Evolutionary conservation across 2,113 vertebrate species (phyloP).

Genomic region (Grallaria varia): DNA sequence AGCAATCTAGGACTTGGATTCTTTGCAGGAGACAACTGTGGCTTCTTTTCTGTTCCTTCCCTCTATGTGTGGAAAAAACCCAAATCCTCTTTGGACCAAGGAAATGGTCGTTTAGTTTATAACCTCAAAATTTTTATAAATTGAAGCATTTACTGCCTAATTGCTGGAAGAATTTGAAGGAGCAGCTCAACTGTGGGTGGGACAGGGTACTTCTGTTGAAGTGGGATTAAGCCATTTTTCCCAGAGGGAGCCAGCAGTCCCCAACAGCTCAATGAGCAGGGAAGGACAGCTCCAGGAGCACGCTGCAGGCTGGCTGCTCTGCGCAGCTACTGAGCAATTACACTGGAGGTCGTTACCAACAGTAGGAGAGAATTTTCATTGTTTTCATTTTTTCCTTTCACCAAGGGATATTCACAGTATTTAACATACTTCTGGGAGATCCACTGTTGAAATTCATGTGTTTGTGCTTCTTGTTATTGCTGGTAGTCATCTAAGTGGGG

Average conservation of each 20-base stretch:
- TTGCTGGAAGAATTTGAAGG: not conserved
- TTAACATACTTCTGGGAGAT: not conserved
- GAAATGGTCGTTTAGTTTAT: not conserved
- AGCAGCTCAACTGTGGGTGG: not conserved
- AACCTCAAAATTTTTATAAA: not conserved
- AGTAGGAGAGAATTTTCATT: not conserved
- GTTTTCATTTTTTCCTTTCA: not conserved
- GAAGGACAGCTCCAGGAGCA: not conserved
- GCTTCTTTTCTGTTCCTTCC: not conserved
- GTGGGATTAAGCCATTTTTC: not conserved
- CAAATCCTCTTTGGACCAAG: not conserved
- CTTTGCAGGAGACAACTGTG: not conserved
- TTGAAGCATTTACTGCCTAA: not conserved
- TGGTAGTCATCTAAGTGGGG: rapidly evolving
- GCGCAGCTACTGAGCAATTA: not conserved
- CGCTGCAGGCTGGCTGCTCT: not conserved
- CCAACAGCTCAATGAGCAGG: not conserved
- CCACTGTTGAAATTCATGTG: not conserved
- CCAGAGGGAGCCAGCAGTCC: not conserved
- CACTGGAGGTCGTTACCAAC: not conserved
- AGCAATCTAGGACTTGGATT: not conserved
- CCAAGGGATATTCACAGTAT: not conserved
- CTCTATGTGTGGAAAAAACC: not conserved
- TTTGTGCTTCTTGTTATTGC: not conserved
- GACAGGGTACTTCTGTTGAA: not conserved